Conservation (phyloP, 1,140 invertebrate genomes). For the Mamestra configurata region DNA sequence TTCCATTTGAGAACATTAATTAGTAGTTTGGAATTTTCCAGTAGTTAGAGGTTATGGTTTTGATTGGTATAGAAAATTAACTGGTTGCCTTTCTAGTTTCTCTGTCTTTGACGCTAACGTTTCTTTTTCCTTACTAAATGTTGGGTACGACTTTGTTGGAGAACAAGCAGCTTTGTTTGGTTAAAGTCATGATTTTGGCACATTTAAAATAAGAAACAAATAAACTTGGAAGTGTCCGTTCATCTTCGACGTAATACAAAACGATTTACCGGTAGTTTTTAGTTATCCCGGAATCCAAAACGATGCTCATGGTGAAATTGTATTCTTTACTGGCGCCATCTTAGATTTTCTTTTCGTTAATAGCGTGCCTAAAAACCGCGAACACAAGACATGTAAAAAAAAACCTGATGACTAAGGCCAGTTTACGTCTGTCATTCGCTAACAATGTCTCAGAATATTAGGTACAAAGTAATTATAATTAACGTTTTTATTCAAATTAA, state of each 20-base stretch:
- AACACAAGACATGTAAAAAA: too few relatives aligned
- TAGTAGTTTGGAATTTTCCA: conserved; percentile 1
- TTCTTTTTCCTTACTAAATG: conserved; percentile 16
- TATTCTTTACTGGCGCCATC: too few relatives aligned
- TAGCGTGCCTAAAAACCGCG: too few relatives aligned
- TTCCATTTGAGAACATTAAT: conserved; percentile 11
- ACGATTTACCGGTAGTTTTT: too few relatives aligned
- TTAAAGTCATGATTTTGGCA: neutral
- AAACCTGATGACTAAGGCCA: too few relatives aligned
- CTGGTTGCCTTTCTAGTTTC: neutral
- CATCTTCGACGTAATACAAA: neutral
- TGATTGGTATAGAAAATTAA: conserved; percentile 26
- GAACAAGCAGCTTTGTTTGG: neutral
- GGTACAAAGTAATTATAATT: too few relatives aligned
- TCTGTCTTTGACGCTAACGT: conserved; percentile 17
- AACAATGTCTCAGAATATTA: too few relatives aligned
- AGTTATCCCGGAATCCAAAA: too few relatives aligned
- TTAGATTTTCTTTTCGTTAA: too few relatives aligned
- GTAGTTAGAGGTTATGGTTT: conserved; percentile 32
- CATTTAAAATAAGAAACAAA: neutral
- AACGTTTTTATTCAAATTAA: too few relatives aligned
- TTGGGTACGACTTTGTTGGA: neutral
- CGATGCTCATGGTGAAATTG: too few relatives aligned
- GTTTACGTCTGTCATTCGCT: too few relatives aligned
- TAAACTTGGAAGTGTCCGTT: neutral